Base-by-base conservation (phyloP, 2,888 invertebrate genomes). In the Lepidochitona cinerea region DNA sequence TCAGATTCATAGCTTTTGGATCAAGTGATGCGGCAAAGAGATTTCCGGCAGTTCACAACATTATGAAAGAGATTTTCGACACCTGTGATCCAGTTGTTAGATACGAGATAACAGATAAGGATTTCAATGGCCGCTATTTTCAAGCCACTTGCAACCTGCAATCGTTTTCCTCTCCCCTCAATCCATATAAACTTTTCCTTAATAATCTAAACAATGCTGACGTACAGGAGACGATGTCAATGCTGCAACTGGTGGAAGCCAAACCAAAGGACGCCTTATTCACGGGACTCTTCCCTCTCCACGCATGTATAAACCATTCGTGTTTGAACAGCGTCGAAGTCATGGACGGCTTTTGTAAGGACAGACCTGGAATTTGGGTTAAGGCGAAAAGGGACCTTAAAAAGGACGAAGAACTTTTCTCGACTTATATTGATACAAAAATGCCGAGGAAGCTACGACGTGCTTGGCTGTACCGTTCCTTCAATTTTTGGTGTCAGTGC, bases 401-500 rank as follows among this genome's bases (percentile, higher is more conserved):
- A 72, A 78, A 37, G 7, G 52, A 52, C 3, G 84, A 85, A 70
- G 87, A 87, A 73, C 73, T 87, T 6, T 81, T 81, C 53, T 86
- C 85, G 9, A 86, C 86, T 0, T 88, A 88, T 73, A 86, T 88
- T 5, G 87, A 88, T 69, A 86, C 86, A 0, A 64, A 82, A 0
- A 82, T 88, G 83, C 84, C 85, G 0, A 78, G 85, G 49, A 81
- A 81, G 70, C 73, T 87, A 52, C 79, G 87, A 2, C 78, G 86
- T 23, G 85, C 87, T 23, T 88, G 87, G 87, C 77, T 88, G 14
- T 88, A 79, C 73, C 83, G 85, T 72, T 86, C 87, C 3, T 88
- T 87, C 78, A 87, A 86, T 72, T 88, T 88, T 75, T 88, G 87
- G 87, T 88, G 87, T 70, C 79, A 81, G 41, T 88, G 87, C 66